phyloP scores from a whole-genome alignment of 2,797 vertebrate species.

The Hoplostethus atlanticus region DNA sequence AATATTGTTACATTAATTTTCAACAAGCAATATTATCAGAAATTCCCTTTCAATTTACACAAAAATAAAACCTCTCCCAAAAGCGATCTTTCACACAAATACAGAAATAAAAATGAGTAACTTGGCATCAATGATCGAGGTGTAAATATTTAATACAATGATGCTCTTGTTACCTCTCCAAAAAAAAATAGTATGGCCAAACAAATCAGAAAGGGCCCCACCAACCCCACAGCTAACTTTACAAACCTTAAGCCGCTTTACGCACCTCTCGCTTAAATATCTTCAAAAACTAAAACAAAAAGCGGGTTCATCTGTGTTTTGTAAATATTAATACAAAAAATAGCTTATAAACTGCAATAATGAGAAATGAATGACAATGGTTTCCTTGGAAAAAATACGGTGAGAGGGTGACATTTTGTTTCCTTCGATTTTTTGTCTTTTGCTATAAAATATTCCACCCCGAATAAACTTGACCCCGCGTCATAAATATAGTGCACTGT shows the following conservation, averaged over 20 bases:
- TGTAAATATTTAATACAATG: slow-evolving; percentile 21
- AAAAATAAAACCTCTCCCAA: slow-evolving; percentile 38
- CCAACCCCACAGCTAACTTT: slow-evolving; percentile 14
- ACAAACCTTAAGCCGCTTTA: neutral
- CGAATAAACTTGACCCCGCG: slow-evolving; percentile 69
- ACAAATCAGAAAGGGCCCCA: no score
- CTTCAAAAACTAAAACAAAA: slow-evolving; percentile 46
- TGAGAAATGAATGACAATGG: slow-evolving; percentile 67
- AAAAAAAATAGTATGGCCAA: slow-evolving; percentile 2
- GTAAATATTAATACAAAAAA: slow-evolving; percentile 77
- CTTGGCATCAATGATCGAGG: slow-evolving; percentile 61
- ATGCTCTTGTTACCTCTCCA: slow-evolving; percentile 18
- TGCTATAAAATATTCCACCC: slow-evolving; percentile 78
- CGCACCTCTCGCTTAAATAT: slow-evolving; percentile 19
- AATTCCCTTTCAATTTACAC: slow-evolving; percentile 61
- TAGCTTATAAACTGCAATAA: slow-evolving; percentile 89
- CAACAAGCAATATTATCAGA: slow-evolving; percentile 47
- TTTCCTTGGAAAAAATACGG: slow-evolving; percentile 69
- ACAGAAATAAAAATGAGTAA: slow-evolving; percentile 60
- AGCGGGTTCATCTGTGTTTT: slow-evolving; percentile 46
- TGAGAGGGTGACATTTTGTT: slow-evolving; percentile 74
- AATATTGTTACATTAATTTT: slow-evolving; percentile 54
- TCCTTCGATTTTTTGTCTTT: slow-evolving; percentile 70
- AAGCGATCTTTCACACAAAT: slow-evolving; percentile 35
- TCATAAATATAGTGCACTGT: slow-evolving; percentile 82